Evolutionary conservation across 2,797 vertebrate genomes (phyloP).

Genomic region (Carduelis carduelis): DNA sequence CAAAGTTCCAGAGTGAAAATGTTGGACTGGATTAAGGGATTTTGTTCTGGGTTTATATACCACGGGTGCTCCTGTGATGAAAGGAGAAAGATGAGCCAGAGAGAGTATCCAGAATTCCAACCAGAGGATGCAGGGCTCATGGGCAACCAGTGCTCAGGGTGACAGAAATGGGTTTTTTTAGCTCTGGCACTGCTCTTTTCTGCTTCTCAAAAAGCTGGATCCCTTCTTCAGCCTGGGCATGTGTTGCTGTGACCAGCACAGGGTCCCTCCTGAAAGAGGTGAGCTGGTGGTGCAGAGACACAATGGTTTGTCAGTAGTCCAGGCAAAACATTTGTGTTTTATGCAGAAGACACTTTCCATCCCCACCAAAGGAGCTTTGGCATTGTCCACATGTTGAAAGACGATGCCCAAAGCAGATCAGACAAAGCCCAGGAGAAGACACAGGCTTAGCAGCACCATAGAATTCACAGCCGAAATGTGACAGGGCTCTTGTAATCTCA

Average conservation of each 20-base stretch:
- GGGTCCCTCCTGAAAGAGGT: too few species aligned
- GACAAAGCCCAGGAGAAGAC: background rate
- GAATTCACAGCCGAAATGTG: background rate
- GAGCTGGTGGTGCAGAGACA: background rate
- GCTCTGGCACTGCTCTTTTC: background rate
- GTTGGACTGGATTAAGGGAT: background rate
- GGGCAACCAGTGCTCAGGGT: background rate
- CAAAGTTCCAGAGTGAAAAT: background rate
- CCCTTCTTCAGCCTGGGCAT: background rate
- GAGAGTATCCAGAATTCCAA: background rate
- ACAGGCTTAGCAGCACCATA: background rate
- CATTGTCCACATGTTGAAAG: background rate
- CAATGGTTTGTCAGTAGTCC: accelerated
- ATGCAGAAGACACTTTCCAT: background rate
- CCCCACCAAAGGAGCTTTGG: background rate
- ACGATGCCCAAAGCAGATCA: background rate
- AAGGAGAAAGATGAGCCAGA: background rate
- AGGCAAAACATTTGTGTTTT: background rate
- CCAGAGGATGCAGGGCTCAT: background rate
- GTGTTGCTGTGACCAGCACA: background rate
- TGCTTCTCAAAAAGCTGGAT: background rate
- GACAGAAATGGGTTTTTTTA: background rate
- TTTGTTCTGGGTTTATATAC: background rate
- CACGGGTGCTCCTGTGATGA: background rate
- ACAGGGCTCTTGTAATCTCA: background rate